These are phyloP conservation scores for Amiota communis DNA, from an alignment of 2,888 invertebrate species.

Conservation along the genomic window DNA sequence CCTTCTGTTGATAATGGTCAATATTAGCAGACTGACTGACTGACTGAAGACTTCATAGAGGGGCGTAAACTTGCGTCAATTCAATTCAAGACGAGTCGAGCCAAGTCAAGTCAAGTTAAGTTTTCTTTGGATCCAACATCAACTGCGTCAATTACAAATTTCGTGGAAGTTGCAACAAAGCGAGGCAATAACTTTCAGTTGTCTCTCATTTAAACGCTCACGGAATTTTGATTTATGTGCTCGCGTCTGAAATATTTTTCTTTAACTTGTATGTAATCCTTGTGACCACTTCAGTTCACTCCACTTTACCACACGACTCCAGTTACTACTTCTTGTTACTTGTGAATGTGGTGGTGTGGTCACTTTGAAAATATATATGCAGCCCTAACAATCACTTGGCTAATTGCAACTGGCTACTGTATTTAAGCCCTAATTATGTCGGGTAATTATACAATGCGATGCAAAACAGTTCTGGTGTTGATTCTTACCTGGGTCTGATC, in stretches of 20 bases:
- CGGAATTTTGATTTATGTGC: slow-evolving; percentile 11
- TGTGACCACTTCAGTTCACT: background rate
- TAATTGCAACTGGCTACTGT: slow-evolving; percentile 24
- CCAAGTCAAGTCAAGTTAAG: background rate
- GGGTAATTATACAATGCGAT: slow-evolving; percentile 13
- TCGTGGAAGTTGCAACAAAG: background rate
- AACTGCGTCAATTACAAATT: slow-evolving; percentile 12
- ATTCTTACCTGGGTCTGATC: background rate
- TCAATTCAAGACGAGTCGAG: too few relatives aligned
- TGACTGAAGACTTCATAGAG: slow-evolving; percentile 1
- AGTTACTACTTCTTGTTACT: background rate
- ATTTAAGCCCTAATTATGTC: slow-evolving; percentile 23
- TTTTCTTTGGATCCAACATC: background rate
- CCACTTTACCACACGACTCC: background rate
- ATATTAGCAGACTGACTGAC: background rate
- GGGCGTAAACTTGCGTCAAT: slow-evolving; percentile 12
- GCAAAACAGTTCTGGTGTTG: background rate
- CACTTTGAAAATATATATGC: background rate
- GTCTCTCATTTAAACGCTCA: background rate
- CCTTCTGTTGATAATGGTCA: background rate
- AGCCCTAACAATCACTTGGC: slow-evolving; percentile 1
- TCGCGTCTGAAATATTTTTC: background rate
- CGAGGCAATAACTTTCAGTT: background rate
- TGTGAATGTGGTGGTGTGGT: background rate
- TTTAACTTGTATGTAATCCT: background rate